Conservation (phyloP, 1,140 invertebrate species). For the Pogonomyrmex californicus region DNA sequence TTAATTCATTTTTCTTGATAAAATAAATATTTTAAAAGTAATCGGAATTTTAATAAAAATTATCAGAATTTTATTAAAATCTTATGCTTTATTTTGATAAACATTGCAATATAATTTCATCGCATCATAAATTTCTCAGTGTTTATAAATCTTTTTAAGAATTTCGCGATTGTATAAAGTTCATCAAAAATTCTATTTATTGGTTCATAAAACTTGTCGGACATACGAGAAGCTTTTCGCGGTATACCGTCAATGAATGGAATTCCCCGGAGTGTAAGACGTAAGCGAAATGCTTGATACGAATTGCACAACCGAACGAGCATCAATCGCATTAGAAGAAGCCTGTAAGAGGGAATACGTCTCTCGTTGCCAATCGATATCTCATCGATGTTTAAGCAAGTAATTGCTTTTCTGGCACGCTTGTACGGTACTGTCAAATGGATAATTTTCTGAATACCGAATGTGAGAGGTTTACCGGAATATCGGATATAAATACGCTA, state of each 20-base stretch:
- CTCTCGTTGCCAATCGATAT: constrained; percentile 20
- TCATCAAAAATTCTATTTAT: neutral
- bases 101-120: neutral
- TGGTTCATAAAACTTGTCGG: neutral
- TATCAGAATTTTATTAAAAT: neutral
- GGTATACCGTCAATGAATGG: neutral
- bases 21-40: neutral
- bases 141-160: neutral
- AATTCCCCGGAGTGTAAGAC: neutral
- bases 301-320: constrained; percentile 3
- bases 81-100: neutral
- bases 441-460: constrained; percentile 50
- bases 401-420: constrained; percentile 67
- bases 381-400: constrained; percentile 49
- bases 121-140: neutral
- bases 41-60: too few relatives aligned
- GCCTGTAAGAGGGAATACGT: constrained; percentile 18
- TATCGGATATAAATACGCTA: neutral
- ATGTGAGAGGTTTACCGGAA: constrained; percentile 16
- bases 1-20: neutral
- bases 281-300: constrained; percentile 20
- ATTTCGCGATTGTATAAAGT: neutral
- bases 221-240: neutral
- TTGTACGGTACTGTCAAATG: constrained; percentile 20
- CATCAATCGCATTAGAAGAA: constrained; percentile 67